Conservation (phyloP, 2,113 vertebrate genomes). For the Ictalurus furcatus region DNA sequence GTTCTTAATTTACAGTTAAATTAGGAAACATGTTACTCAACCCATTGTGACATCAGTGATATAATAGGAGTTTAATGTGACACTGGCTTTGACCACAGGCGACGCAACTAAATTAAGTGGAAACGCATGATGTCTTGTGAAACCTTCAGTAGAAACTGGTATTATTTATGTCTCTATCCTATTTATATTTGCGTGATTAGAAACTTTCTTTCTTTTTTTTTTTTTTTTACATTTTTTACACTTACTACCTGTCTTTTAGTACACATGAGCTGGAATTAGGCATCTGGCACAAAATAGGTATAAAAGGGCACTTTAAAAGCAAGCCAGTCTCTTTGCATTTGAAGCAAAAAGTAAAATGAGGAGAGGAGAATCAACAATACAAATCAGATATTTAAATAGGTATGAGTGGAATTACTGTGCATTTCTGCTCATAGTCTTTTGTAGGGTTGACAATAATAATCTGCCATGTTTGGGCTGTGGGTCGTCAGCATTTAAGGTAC, state of each 20-base stretch:
- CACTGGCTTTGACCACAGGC: background rate
- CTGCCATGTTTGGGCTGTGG: background rate
- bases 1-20: background rate
- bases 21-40: background rate
- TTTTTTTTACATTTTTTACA: too few relatives aligned
- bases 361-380: background rate
- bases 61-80: background rate
- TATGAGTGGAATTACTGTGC: background rate
- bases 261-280: background rate
- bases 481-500: background rate
- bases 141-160: background rate
- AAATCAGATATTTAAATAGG: background rate
- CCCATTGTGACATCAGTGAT: background rate
- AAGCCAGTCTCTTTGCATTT: slow-evolving; percentile 6
- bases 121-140: background rate
- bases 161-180: background rate
- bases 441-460: background rate
- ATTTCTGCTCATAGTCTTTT: background rate
- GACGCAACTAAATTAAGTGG: background rate
- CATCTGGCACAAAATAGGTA: background rate
- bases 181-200: background rate
- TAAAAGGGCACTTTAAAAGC: background rate
- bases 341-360: background rate
- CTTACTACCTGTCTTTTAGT: background rate
- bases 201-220: background rate